Evolutionary conservation across 2,113 vertebrate species (phyloP), one percentile per base, ranked within the genome.

Genomic region (Misgurnus anguillicaudatus): DNA sequence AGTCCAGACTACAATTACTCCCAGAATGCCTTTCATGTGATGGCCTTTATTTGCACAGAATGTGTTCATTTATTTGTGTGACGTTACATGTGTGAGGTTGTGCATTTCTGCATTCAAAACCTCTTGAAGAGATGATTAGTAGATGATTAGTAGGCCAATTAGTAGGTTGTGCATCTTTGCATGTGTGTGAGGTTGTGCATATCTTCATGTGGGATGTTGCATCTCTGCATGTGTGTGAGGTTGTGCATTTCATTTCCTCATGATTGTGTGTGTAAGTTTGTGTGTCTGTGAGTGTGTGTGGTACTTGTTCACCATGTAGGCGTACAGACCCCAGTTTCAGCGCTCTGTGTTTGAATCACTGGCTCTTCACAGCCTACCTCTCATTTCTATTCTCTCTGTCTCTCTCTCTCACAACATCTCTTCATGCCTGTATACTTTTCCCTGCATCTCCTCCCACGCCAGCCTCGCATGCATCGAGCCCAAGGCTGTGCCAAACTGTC

Each of bases 361-460:
- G 53, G 60, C 69, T 84, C 75, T 73, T 78, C 67, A 31, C 65
- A 14, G 21, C 58, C 75, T 70, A 16, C 60, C 64, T 75, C 16
- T 68, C 17, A 53, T 48, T 72, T 14, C 41, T 64, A 64, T 8
- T 21, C n/a, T 58, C 63, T 73, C 57, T 80, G 13, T 17, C 48
- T 57, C 68, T 21, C 31, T 62, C 62, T 68, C 36, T 79, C 17
- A 24, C 14, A 9, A 39, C 9, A 5, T 77, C 85, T 62, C 73
- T 76, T 45, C 81, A 67, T 39, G 17, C 45, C 21, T 66, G 55
- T 63, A 41, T 75, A 74, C 57, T 71, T 78, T 76, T 67, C 60
- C 70, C 76, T 84, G 78, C 81, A 82, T 85, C 84, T 82, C 87
- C 88, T 76, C 88, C 89, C 85, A 90, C 88, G 79, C 85, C 83